Conservation (phyloP, 2,888 invertebrate species). For the Agrotis exclamationis region DNA sequence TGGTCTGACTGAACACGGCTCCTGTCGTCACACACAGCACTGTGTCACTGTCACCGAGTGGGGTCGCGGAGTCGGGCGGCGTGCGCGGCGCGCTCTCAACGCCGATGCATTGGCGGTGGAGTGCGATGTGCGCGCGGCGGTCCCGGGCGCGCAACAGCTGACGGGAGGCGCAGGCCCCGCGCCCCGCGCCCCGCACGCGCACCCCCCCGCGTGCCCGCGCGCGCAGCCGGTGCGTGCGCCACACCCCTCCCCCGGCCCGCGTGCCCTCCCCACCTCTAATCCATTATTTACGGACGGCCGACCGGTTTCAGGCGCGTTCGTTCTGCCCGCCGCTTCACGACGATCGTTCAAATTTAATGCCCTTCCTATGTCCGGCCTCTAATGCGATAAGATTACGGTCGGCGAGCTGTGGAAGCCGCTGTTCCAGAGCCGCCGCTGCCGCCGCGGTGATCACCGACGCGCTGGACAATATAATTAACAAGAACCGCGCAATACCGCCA, state of each 20-base stretch:
- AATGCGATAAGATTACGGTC: constrained; percentile 88
- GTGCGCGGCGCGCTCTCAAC: constrained; percentile 86
- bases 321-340: constrained; percentile 84
- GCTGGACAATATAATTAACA: constrained; percentile 59
- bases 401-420: constrained; percentile 70
- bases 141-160: constrained; percentile 91
- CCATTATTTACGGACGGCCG: constrained; percentile 90
- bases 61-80: constrained; percentile 78
- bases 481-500: constrained; percentile 49
- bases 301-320: constrained; percentile 90
- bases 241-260: constrained; percentile 77
- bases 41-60: constrained; percentile 76
- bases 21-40: constrained; percentile 77
- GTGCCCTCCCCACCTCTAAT: constrained; percentile 88
- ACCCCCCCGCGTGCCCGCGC: constrained; percentile 80
- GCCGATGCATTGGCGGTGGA: constrained; percentile 89
- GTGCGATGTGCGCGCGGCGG: constrained; percentile 79
- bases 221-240: constrained; percentile 87
- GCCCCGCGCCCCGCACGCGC: constrained; percentile 71
- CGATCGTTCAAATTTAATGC: constrained; percentile 90
- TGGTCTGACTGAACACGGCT: constrained; percentile 68
- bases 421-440: constrained; percentile 46
- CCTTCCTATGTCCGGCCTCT: constrained; percentile 91
- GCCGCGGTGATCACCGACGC: constrained; percentile 37
- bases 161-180: constrained; percentile 88